phyloP scores from a whole-genome alignment of 2,113 vertebrate species.

The Pelecanus crispus region DNA sequence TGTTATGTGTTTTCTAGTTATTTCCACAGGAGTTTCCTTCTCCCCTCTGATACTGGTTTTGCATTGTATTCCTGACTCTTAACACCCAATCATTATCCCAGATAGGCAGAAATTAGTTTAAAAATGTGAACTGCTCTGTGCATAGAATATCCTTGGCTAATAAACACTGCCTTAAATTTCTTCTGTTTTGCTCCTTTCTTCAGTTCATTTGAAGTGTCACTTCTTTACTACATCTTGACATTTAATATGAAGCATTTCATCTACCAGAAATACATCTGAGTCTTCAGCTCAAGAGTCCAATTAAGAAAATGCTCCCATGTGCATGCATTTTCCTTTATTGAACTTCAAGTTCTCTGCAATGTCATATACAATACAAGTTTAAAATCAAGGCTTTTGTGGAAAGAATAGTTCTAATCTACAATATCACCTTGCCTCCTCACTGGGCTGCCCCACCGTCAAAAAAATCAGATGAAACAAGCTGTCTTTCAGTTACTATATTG shows the following conservation, averaged over 20 bases:
- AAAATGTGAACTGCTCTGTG: neutral
- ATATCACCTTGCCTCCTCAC: neutral
- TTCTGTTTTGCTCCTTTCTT: neutral
- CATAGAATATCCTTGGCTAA: neutral
- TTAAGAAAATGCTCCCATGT: constrained; percentile 49
- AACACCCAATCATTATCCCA: neutral
- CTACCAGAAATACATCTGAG: constrained; percentile 31
- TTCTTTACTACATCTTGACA: constrained; percentile 48
- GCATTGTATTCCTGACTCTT: neutral
- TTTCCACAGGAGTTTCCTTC: neutral
- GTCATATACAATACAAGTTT: neutral
- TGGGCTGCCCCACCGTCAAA: neutral
- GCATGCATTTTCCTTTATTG: constrained; percentile 21
- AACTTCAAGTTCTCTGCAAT: constrained; percentile 5
- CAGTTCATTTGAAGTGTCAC: constrained; percentile 50
- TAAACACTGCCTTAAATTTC: constrained; percentile 10
- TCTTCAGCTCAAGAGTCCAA: constrained; percentile 27
- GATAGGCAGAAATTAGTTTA: neutral
- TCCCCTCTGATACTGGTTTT: neutral
- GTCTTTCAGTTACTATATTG: neutral
- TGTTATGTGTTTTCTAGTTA: neutral
- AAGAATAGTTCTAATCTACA: neutral
- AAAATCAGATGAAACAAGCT: neutral
- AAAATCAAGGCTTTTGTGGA: neutral
- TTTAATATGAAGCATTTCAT: constrained; percentile 57